Evolutionary conservation across 2,888 invertebrate genomes (phyloP).

Genomic region (Nomada goodeniana): DNA sequence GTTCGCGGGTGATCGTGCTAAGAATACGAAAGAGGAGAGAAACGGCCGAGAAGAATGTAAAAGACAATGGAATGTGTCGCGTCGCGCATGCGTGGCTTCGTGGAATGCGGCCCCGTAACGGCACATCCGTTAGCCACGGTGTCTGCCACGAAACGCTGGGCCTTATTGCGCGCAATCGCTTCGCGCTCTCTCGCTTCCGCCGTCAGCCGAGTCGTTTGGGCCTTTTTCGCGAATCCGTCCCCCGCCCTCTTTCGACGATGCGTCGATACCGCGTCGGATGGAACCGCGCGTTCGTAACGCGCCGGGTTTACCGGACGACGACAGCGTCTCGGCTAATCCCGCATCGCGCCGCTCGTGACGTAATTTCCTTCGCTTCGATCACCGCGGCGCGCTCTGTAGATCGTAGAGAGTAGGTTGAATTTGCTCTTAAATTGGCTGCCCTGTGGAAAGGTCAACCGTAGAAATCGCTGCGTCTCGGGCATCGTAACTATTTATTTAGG

Average conservation of each 20-base stretch:
- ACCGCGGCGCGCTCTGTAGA: too few species aligned
- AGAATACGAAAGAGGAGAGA: constrained; percentile 76
- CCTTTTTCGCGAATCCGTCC: constrained; percentile 27
- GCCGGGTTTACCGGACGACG: background rate
- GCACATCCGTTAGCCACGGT: constrained; percentile 82
- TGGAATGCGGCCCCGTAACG: constrained; percentile 83
- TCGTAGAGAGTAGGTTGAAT: too few species aligned
- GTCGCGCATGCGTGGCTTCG: constrained; percentile 82
- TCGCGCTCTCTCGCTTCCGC: constrained; percentile 18
- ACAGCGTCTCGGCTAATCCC: background rate
- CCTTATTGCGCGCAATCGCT: constrained; percentile 71
- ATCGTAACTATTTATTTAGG: too few species aligned
- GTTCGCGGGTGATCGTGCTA: constrained; percentile 71
- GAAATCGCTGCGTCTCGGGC: too few species aligned
- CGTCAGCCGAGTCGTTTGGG: background rate
- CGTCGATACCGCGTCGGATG: background rate
- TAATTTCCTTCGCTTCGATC: background rate
- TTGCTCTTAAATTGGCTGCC: too few species aligned
- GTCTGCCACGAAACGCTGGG: constrained; percentile 75
- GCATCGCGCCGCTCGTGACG: background rate
- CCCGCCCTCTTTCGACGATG: background rate
- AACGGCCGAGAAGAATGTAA: constrained; percentile 79
- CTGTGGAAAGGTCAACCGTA: too few species aligned
- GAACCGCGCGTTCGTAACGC: background rate
- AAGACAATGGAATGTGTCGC: constrained; percentile 83